Conservation (phyloP, 2,888 invertebrate species). For the Hypolimnas misippus region DNA sequence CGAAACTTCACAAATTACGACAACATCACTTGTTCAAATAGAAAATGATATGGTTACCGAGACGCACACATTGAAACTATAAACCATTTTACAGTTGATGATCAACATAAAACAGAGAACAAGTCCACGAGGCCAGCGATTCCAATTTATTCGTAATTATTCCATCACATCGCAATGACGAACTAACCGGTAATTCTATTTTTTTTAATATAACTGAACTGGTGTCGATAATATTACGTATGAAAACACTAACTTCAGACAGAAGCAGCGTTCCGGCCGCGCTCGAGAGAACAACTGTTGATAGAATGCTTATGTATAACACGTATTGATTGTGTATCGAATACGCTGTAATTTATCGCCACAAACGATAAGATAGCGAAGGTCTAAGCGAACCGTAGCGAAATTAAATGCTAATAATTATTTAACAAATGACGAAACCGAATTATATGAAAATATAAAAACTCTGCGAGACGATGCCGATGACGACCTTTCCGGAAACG, state of each 20-base stretch:
- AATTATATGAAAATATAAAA: slow-evolving; percentile 16
- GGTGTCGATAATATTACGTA: slow-evolving; percentile 34
- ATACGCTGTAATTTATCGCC: slow-evolving; percentile 74
- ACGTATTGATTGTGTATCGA: slow-evolving; percentile 76
- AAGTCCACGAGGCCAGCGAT: slow-evolving; percentile 25
- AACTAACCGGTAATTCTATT: slow-evolving; percentile 23
- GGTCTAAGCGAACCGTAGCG: slow-evolving; percentile 32
- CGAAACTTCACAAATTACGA: slow-evolving; percentile 8
- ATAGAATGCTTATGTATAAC: slow-evolving; percentile 61
- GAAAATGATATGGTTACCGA: slow-evolving; percentile 13
- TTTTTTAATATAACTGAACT: slow-evolving; percentile 34
- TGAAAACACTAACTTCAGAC: slow-evolving; percentile 46
- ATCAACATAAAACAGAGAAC: slow-evolving; percentile 24
- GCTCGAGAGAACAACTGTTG: slow-evolving; percentile 73
- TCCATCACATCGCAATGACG: slow-evolving; percentile 23
- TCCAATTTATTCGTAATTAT: slow-evolving; percentile 29
- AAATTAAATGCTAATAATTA: slow-evolving; percentile 31
- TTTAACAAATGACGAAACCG: not conserved
- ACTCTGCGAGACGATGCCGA: slow-evolving; percentile 27
- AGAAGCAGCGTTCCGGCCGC: slow-evolving; percentile 63
- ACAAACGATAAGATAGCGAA: slow-evolving; percentile 69
- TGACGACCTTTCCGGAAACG: slow-evolving; percentile 41
- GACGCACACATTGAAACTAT: slow-evolving; percentile 18
- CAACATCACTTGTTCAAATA: slow-evolving; percentile 28
- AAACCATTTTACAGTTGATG: slow-evolving; percentile 19